A percentile compares a stretch with the other conserved stretches of the same genome.
These are phyloP conservation scores for Melanotaenia duboulayi DNA, from an alignment of 2,113 vertebrate genomes.

Conservation along the genomic window DNA sequence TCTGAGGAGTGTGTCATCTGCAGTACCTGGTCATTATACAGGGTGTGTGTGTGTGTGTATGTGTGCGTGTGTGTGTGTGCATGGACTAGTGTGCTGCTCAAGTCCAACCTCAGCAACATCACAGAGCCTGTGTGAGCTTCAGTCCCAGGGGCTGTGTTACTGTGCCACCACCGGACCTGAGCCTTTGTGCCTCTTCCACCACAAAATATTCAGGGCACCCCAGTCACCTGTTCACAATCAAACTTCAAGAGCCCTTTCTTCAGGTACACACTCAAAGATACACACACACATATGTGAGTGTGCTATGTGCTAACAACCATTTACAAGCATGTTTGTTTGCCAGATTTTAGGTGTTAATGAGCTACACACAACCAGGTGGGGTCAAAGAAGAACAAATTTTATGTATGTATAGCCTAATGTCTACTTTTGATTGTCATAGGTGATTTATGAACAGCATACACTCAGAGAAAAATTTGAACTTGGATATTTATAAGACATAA, in stretches of 20 bases:
- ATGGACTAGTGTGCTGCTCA: constrained; percentile 15
- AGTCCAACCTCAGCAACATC: constrained; percentile 65
- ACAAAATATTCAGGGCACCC: constrained; percentile 36
- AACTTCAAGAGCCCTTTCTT: constrained; percentile 59
- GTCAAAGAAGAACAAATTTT: constrained; percentile 13
- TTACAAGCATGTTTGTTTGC: constrained; percentile 1
- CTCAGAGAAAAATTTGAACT: background rate
- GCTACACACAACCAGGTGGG: background rate
- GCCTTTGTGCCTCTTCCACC: constrained; percentile 44
- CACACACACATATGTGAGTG: background rate
- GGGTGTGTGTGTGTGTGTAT: constrained; percentile 19
- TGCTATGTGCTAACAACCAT: constrained; percentile 14
- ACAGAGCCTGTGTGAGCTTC: constrained; percentile 56
- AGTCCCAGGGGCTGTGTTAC: constrained; percentile 68
- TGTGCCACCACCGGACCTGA: constrained; percentile 60
- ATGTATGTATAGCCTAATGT: background rate
- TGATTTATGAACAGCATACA: background rate
- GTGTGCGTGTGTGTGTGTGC: constrained; percentile 27
- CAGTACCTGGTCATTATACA: constrained; percentile 58
- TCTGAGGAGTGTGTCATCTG: constrained; percentile 45
- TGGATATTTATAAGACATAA: background rate
- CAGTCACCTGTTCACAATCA: constrained; percentile 62
- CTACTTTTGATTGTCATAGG: constrained; percentile 3
- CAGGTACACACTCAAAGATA: constrained; percentile 17
- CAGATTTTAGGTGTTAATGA: background rate